These are phyloP conservation scores for Ennomos quercinarius DNA, from an alignment of 2,888 invertebrate species.

Conservation along the genomic window DNA sequence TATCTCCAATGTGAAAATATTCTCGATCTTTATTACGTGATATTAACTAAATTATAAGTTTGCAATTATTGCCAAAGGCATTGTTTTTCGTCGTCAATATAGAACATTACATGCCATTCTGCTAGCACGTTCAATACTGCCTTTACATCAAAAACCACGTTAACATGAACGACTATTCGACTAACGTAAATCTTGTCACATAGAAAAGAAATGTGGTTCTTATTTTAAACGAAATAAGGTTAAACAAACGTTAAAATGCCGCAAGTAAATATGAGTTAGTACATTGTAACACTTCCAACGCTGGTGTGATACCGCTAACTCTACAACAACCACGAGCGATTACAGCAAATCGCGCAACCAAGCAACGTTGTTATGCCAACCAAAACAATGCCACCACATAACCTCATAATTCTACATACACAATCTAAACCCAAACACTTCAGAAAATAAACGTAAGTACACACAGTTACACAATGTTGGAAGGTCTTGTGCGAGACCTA, in stretches of 20 bases:
- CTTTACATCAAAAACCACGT: not conserved
- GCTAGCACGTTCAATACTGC: no score
- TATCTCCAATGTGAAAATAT: no score
- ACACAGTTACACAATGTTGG: slow-evolving; percentile 18
- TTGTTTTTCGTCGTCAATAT: no score
- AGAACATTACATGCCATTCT: no score
- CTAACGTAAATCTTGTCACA: slow-evolving; percentile 4
- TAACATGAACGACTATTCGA: not conserved
- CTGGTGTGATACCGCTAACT: slow-evolving; percentile 13
- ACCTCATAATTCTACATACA: slow-evolving; percentile 51
- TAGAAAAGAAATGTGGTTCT: slow-evolving; percentile 3
- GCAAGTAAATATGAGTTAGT: not conserved
- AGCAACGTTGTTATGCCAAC: slow-evolving; percentile 69
- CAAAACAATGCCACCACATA: slow-evolving; percentile 71
- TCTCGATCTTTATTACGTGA: no score
- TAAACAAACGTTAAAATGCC: not conserved
- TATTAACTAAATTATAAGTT: no score
- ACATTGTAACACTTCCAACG: slow-evolving; percentile 4
- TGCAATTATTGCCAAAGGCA: no score
- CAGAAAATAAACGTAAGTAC: slow-evolving; percentile 38
- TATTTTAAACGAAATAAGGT: slow-evolving; percentile 3
- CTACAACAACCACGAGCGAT: slow-evolving; percentile 30
- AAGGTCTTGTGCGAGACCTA: no score
- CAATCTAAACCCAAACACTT: slow-evolving; percentile 60
- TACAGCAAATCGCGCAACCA: slow-evolving; percentile 65